Percentiles rank a stretch among this genome's conserved stretches.
Evolutionary conservation across 2,888 invertebrate species (phyloP).

Genomic region (Melanostoma mellinum): DNA sequence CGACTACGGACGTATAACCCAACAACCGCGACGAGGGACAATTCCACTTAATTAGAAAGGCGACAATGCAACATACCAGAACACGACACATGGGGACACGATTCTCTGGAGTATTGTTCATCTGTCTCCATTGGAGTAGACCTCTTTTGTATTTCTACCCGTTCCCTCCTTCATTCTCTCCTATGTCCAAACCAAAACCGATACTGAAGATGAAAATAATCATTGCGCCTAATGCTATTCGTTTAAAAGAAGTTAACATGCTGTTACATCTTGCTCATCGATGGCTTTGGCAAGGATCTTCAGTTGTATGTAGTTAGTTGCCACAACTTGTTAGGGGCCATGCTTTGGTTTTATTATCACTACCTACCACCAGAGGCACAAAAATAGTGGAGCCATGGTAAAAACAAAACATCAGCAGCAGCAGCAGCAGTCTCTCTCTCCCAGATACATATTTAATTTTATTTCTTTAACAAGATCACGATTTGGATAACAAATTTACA

Average conservation of each 20-base stretch:
- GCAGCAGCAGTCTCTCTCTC: conserved; percentile 27
- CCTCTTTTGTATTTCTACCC: neutral
- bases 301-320: neutral
- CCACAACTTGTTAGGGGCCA: conserved; percentile 49
- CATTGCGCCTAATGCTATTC: conserved; percentile 72
- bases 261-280: conserved; percentile 72
- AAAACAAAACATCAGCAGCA: conserved; percentile 11
- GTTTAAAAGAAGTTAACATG: conserved; percentile 71
- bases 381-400: conserved; percentile 1
- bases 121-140: conserved; percentile 50
- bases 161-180: neutral
- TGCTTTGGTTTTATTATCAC: conserved; percentile 58
- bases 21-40: conserved; percentile 39
- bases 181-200: neutral
- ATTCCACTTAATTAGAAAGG: conserved; percentile 76
- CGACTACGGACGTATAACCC: neutral
- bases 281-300: conserved; percentile 55
- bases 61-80: conserved; percentile 76
- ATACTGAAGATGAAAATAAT: conserved; percentile 63
- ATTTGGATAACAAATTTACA: conserved; percentile 76
- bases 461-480: conserved; percentile 76
- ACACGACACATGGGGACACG: conserved; percentile 74
- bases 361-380: conserved; percentile 32
- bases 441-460: conserved; percentile 66
- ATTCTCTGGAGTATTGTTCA: conserved; percentile 72